Conservation (phyloP, 2,888 invertebrate genomes). For the Chromoteleia sp. region DNA sequence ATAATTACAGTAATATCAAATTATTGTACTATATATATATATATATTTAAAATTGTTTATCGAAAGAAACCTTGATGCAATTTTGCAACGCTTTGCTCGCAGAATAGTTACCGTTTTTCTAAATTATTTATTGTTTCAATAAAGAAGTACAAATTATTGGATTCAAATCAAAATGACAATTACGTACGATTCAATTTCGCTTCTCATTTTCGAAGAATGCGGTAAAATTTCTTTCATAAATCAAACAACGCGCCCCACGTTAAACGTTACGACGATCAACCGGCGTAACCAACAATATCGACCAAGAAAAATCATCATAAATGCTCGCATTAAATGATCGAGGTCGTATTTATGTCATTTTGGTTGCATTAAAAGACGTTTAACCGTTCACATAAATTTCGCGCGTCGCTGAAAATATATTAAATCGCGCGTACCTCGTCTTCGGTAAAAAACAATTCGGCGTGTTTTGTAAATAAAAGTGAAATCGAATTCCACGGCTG, state of each 20-base stretch:
- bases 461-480: constrained; percentile 19
- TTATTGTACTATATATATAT: no score
- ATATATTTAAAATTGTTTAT: no score
- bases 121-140: no score
- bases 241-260: background rate
- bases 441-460: background rate
- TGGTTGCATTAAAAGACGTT: constrained; percentile 14
- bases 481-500: constrained; percentile 2
- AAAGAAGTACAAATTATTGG: no score
- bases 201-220: no score
- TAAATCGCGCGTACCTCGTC: background rate
- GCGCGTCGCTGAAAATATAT: constrained; percentile 23
- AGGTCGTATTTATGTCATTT: constrained; percentile 8
- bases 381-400: constrained; percentile 17
- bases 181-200: no score
- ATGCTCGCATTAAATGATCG: background rate
- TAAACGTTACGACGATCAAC: background rate
- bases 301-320: background rate
- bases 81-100: no score
- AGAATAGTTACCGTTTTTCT: no score
- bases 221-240: background rate
- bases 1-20: background rate
- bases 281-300: background rate
- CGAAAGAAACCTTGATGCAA: no score
- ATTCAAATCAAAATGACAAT: no score